These are phyloP conservation scores for Lepilemur ruficaudatus DNA, from an alignment of 2,797 vertebrate genomes.

Conservation along the genomic window DNA sequence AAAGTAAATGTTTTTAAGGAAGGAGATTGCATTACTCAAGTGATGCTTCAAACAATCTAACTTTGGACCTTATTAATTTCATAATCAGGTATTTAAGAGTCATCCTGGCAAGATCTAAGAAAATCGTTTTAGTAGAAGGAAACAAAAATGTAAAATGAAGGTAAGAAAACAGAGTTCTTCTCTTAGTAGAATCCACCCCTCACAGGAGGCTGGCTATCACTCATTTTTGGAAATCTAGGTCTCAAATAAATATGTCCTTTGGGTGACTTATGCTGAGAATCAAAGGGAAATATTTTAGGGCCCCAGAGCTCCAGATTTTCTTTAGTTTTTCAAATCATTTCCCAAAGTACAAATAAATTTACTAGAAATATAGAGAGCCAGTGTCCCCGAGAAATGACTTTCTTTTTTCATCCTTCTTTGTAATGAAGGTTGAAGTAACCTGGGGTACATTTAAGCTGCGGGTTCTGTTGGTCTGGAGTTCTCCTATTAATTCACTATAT, in stretches of 20 bases:
- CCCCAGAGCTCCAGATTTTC: not conserved
- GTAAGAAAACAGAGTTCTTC: not conserved
- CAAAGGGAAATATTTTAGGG: conserved; percentile 20
- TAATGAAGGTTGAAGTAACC: not conserved
- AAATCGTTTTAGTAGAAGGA: not conserved
- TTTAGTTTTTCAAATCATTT: not conserved
- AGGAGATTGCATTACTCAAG: not conserved
- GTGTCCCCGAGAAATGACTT: not conserved
- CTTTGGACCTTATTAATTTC: conserved; percentile 22
- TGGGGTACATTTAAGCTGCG: not conserved
- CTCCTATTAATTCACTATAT: not conserved
- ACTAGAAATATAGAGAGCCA: not conserved
- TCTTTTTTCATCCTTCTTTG: not conserved
- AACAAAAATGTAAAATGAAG: not conserved
- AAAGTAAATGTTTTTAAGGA: not conserved
- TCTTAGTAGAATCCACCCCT: not conserved
- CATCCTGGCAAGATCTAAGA: not conserved
- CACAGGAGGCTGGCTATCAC: not conserved
- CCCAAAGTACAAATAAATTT: not conserved
- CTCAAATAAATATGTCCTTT: not conserved
- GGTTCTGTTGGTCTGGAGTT: not conserved
- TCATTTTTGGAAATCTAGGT: conserved; percentile 1
- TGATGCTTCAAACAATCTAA: not conserved
- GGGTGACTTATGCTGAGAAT: not conserved
- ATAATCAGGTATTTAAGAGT: not conserved